phyloP scores from a whole-genome alignment of 2,888 invertebrate species.

The Amaurobius ferox region DNA sequence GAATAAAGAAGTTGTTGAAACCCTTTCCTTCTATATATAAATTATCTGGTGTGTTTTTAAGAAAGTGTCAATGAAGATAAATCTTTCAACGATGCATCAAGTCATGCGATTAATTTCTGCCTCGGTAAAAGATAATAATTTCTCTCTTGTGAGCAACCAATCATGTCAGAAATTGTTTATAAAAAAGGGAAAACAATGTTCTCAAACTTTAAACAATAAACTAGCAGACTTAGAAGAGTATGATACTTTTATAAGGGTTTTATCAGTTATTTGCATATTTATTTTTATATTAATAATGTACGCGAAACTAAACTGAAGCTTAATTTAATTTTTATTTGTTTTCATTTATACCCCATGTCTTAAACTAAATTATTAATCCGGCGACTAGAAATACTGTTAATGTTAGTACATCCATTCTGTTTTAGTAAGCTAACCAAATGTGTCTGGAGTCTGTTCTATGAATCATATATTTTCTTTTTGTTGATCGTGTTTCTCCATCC shows the following conservation, averaged over 20 bases:
- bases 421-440: too few relatives aligned
- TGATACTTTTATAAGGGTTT: background rate
- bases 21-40: background rate
- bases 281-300: background rate
- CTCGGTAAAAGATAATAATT: constrained; percentile 1
- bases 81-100: background rate
- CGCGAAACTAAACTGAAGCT: too few relatives aligned
- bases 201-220: background rate
- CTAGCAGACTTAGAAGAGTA: background rate
- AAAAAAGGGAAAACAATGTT: background rate
- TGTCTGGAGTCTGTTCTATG: too few relatives aligned
- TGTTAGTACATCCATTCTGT: too few relatives aligned
- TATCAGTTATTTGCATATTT: background rate
- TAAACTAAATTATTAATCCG: too few relatives aligned
- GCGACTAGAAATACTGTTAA: too few relatives aligned
- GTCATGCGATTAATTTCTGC: background rate
- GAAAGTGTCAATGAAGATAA: constrained; percentile 8
- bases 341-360: too few relatives aligned
- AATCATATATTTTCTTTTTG: too few relatives aligned
- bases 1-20: background rate
- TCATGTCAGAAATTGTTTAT: background rate
- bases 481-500: too few relatives aligned
- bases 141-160: background rate
- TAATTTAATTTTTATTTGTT: too few relatives aligned
- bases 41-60: background rate